Base-by-base conservation (phyloP, 1,140 invertebrate species). In the Nasonia giraulti region DNA sequence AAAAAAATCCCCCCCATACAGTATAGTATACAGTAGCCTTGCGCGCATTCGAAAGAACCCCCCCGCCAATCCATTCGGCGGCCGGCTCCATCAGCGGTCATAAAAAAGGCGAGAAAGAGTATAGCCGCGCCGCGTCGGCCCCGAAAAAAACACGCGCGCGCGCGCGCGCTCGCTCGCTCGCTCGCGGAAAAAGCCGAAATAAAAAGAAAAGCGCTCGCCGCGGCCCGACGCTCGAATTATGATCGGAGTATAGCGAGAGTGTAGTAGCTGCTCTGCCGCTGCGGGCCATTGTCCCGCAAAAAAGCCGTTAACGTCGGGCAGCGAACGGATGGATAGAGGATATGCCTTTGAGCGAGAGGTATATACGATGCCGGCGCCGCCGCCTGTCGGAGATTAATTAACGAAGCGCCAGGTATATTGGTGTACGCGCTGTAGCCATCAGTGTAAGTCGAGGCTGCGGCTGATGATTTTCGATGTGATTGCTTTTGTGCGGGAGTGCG, bases 271-370 rank as follows among this genome's bases (percentile, higher is more conserved):
- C n/a, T 47, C 62, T 73, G 68, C 23, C 68, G 83, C 82, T 73
- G 78, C 69, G 83, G 82, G 82, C 86, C 83, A 87, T 88, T 86
- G 84, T 87, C 84, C 86, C 69, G 78, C 62, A 47, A 23, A 50
- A 66, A 78, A 80, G 80, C 84, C 76, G 80, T 86, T 87, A 86
- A 86, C 87, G 81, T 83, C 23, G 68, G 68, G 4, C 27, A 27
- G 89, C 86, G 90, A 90, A 90, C 90, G 90, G 89, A 91, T 91
- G 90, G 90, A 90, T 91, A 88, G 88, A 90, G 87, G 85, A 90
- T 90, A 89, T 89, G 87, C 89, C 90, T 92, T 91, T 91, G 91
- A 91, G 89, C 89, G 89, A 62, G 17, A 20, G 55, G 55, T 62
- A n/a, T 62, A 62, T 7, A n/a, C 66, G 66, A 3, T 8, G 68